Conservation (phyloP, 2,888 invertebrate species). For the Rhamphomyia laevipes region DNA sequence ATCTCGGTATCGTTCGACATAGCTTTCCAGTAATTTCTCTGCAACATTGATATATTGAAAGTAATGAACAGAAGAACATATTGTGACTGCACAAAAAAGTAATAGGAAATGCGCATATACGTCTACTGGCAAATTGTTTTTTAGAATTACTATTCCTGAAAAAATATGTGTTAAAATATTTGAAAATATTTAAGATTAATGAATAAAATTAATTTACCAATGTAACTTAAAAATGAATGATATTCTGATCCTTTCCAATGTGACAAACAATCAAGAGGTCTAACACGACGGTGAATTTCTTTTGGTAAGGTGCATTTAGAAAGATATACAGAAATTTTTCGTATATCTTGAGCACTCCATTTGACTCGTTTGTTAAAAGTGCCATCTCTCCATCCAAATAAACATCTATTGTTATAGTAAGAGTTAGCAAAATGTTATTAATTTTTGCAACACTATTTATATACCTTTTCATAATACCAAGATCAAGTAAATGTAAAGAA, state of each 20-base stretch:
- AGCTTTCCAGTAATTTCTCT: slow-evolving; percentile 12
- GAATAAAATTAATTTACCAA: no score
- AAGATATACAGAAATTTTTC: no score
- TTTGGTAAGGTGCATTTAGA: no score
- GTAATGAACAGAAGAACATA: not conserved
- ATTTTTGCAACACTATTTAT: no score
- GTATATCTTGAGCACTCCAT: no score
- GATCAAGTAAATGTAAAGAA: slow-evolving; percentile 17
- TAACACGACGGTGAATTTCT: slow-evolving; percentile 14
- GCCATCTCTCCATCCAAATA: no score
- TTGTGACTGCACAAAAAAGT: slow-evolving; percentile 8
- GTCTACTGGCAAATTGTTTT: slow-evolving; percentile 10
- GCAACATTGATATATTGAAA: slow-evolving; percentile 13
- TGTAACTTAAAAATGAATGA: slow-evolving; percentile 16
- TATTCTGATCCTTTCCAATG: slow-evolving; percentile 17
- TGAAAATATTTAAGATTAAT: no score
- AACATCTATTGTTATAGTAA: no score
- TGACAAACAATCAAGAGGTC: slow-evolving; percentile 14
- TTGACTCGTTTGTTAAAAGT: no score
- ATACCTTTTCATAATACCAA: slow-evolving; percentile 6
- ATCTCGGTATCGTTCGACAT: slow-evolving; percentile 12
- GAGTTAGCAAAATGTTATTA: no score
- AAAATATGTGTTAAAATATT: no score
- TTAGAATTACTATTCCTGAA: slow-evolving; percentile 15
- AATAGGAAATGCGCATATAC: slow-evolving; percentile 9